Evolutionary conservation across 2,888 invertebrate genomes (phyloP).

Genomic region (Salticus scenicus): DNA sequence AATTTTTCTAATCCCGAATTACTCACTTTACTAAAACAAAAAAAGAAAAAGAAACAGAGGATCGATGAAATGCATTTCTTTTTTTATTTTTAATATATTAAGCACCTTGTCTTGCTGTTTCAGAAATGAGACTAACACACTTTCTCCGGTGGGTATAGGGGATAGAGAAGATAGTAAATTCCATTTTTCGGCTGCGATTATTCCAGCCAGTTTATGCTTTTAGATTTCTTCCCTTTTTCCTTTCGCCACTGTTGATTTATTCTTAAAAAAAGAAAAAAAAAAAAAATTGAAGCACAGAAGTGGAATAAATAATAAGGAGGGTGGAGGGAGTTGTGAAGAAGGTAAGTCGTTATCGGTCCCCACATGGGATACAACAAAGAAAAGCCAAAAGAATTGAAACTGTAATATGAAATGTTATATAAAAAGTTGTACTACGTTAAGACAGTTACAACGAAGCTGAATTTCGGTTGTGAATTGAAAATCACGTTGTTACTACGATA

Average conservation of each 20-base stretch:
- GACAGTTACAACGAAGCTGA: too few species aligned
- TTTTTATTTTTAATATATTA: conserved; percentile 68
- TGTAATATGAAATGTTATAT: too few species aligned
- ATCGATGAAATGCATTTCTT: conserved; percentile 13
- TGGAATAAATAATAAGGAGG: conserved; percentile 63
- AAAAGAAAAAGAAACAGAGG: conserved; percentile 13
- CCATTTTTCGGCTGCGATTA: conserved; percentile 26
- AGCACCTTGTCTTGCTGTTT: conserved; percentile 63
- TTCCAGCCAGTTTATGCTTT: conserved; percentile 52
- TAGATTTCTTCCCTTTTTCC: conserved; percentile 28
- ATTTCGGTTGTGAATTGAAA: too few species aligned
- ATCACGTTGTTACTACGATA: too few species aligned
- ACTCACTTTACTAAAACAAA: conserved; percentile 62
- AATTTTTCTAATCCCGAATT: conserved; percentile 67
- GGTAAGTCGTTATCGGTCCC: conserved; percentile 39
- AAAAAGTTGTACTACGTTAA: too few species aligned
- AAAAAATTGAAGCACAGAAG: conserved; percentile 45
- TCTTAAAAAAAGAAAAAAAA: too few species aligned
- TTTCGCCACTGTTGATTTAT: not conserved
- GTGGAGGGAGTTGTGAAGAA: conserved; percentile 46
- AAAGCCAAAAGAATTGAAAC: too few species aligned
- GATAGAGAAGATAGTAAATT: not conserved
- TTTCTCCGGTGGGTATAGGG: conserved; percentile 23
- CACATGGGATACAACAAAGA: too few species aligned
- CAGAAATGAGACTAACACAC: conserved; percentile 59